Evolutionary conservation across 37 sponge, comb jelly and placozoan species (phyloP).

Genomic region (Ianthella basta): DNA sequence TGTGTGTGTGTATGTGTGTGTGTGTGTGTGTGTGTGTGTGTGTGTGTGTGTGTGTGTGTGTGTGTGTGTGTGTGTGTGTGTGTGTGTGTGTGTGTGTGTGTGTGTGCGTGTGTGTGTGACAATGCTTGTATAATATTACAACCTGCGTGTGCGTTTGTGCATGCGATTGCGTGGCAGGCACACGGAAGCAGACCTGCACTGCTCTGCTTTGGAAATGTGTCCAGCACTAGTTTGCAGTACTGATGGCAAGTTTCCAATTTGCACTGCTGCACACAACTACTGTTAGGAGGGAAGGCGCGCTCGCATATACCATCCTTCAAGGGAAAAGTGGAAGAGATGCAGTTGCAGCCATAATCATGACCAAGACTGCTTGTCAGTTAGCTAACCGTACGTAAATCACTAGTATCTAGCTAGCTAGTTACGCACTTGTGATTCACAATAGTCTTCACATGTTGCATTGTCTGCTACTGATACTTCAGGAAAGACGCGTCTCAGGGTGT

Average conservation of each 20-base stretch:
- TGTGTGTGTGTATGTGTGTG: too few relatives aligned
- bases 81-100: neutral
- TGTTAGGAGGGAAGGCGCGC: constrained; percentile 7
- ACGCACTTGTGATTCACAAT: neutral
- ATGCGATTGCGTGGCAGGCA: too few relatives aligned
- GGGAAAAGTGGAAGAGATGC: neutral
- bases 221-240: neutral
- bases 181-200: too few relatives aligned
- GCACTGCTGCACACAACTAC: neutral
- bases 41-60: neutral
- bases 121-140: neutral
- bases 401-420: too few relatives aligned
- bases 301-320: constrained; percentile 3
- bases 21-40: neutral
- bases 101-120: too few relatives aligned
- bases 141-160: too few relatives aligned
- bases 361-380: neutral
- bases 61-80: neutral
- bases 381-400: too few relatives aligned
- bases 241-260: neutral
- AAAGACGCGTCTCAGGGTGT: neutral
- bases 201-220: too few relatives aligned
- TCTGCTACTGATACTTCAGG: neutral
- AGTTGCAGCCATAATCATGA: neutral
- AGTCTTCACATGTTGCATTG: neutral